Conservation (phyloP, 2,113 vertebrate species). For the Chloroceryle aenea region DNA sequence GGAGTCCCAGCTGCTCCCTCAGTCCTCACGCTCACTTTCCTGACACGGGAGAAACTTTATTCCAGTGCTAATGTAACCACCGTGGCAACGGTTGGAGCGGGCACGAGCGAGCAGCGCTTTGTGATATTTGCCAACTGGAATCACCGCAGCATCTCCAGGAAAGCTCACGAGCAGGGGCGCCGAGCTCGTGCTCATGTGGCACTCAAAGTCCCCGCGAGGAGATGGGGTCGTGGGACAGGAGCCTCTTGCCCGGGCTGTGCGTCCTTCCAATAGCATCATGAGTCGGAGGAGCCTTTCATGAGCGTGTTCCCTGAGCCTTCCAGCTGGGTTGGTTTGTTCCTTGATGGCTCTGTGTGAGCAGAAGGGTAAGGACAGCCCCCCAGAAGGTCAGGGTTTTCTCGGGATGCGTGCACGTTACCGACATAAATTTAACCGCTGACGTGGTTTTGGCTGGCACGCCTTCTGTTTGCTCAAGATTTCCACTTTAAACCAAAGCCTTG, state of each 20-base stretch:
- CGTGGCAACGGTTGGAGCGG: not conserved
- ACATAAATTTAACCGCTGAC: not conserved
- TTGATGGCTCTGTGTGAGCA: not conserved
- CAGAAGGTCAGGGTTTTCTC: conserved; percentile 31
- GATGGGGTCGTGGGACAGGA: accelerated
- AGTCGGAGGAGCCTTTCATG: not conserved
- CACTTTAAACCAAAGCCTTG: not conserved
- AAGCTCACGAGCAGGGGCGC: not conserved
- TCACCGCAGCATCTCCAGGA: not conserved
- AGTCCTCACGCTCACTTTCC: not conserved
- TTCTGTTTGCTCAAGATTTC: conserved; percentile 6
- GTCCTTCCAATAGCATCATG: not conserved
- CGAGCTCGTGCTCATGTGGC: not conserved
- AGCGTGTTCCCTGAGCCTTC: not conserved
- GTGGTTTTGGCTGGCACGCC: not conserved
- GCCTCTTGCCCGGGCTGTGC: not conserved
- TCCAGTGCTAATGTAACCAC: not conserved
- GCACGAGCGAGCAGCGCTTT: not conserved
- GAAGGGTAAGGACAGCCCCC: not conserved
- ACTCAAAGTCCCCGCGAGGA: not conserved
- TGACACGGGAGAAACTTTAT: not conserved
- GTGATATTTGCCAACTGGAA: not conserved
- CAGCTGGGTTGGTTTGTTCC: not conserved
- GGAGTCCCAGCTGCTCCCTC: not conserved
- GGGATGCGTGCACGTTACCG: not conserved